Conservation (phyloP, 2,888 invertebrate species). For the Schizaphis graminum region DNA sequence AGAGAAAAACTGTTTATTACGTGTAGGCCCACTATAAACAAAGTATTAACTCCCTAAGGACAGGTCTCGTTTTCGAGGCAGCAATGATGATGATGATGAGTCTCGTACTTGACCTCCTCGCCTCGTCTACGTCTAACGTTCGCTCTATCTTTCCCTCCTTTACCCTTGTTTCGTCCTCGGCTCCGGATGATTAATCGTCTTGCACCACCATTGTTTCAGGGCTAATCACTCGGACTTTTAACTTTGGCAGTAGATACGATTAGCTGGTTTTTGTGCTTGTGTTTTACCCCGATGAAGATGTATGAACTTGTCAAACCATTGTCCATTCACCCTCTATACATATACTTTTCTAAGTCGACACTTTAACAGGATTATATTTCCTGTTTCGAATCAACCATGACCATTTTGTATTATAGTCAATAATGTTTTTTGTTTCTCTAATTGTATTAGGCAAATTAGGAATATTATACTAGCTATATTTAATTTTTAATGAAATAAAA, state of each 20-base stretch:
- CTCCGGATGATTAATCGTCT: constrained; percentile 63
- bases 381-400: background rate
- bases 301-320: constrained; percentile 65
- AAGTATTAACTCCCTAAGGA: constrained; percentile 59
- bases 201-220: constrained; percentile 60
- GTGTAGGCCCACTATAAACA: constrained; percentile 35
- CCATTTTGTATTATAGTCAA: background rate
- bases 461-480: background rate
- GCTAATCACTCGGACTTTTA: constrained; percentile 66
- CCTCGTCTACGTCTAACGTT: constrained; percentile 45
- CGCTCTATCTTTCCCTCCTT: constrained; percentile 34
- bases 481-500: background rate
- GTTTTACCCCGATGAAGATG: constrained; percentile 62
- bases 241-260: constrained; percentile 64
- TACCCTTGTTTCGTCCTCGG: background rate
- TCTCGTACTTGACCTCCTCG: constrained; percentile 57
- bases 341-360: constrained; percentile 20
- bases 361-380: constrained; percentile 52
- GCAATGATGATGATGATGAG: constrained; percentile 62
- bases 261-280: constrained; percentile 62
- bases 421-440: background rate
- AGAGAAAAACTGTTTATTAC: constrained; percentile 1
- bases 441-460: background rate
- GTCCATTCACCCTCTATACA: constrained; percentile 23
- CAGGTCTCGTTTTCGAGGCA: constrained; percentile 55